Base-by-base conservation (phyloP, 1,140 invertebrate genomes). In the Drosophila rhopaloa region DNA sequence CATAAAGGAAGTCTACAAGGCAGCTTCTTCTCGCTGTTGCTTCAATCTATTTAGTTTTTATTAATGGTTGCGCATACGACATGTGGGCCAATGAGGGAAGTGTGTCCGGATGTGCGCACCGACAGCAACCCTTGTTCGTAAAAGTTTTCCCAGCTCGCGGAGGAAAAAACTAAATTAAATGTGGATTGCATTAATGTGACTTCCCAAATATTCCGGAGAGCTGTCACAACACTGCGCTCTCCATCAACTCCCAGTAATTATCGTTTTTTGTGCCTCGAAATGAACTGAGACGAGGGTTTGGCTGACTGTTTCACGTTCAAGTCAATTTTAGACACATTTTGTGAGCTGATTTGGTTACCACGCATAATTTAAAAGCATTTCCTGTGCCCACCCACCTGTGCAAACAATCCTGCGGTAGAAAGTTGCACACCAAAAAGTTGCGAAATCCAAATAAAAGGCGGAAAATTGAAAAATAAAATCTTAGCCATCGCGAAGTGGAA, bases 21-120 rank as follows among this genome's bases (percentile, higher is more conserved):
- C 19, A 53, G 37, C 3, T 58, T 38, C 55, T 32, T 32, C 0
- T 59, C 59, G 40, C 54, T 55, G 60, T 59, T 68, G 71, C 72
- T 70, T 76, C 79, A 88, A 83, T 83, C 72, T 80, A 79, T 88
- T 88, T 83, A 83, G 72, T 79, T 83, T 77, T 74, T 88, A 88
- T 88, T 88, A 88, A 88, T 88, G 84, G 76, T 74, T 66, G 60
- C 77, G 48, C 71, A 81, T 81, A 77, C 83, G 76, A 70, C 83
- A 83, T 88, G 83, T 82, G 76, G 58, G 54, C 54, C 37, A 24
- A 32, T 38, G 27, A 32, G 50, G 2, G 19, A 32, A 32, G 32
- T 37, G 35, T 27, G 24, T 19, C 9, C 32, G 32, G 14, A 10
- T 43, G 60, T 24, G 32, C 24, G 29, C 10, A 38, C 24, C 43